These are phyloP conservation scores for Protomyctophum bolini DNA, from an alignment of 2,113 vertebrate species.

Conservation along the genomic window DNA sequence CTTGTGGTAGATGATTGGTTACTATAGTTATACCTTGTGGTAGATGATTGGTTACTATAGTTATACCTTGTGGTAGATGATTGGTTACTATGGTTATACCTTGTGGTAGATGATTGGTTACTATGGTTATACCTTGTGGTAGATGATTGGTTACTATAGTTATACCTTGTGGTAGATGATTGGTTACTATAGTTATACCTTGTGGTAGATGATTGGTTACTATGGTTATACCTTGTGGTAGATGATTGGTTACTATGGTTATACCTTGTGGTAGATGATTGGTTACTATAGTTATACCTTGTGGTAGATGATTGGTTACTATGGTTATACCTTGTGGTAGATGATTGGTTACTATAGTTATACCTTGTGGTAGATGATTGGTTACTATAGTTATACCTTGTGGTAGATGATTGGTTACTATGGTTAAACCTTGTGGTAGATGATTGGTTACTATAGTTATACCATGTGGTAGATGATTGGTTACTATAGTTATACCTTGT, in stretches of 20 bases:
- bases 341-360: slow-evolving; percentile 76
- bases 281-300: too few species aligned
- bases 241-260: slow-evolving; percentile 74
- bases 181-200: too few species aligned
- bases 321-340: slow-evolving; percentile 76
- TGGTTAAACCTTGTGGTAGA: slow-evolving; percentile 76
- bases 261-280: slow-evolving; percentile 73
- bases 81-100: too few species aligned
- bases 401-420: slow-evolving; percentile 76
- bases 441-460: too few species aligned
- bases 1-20: slow-evolving; percentile 76
- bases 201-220: slow-evolving; percentile 76
- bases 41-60: slow-evolving; percentile 75
- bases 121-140: slow-evolving; percentile 77
- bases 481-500: too few species aligned
- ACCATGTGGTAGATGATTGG: slow-evolving; percentile 76
- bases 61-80: slow-evolving; percentile 74
- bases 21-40: too few species aligned
- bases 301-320: slow-evolving; percentile 75
- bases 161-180: slow-evolving; percentile 74
- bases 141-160: slow-evolving; percentile 75
- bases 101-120: slow-evolving; percentile 76
- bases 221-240: slow-evolving; percentile 77
- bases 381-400: too few species aligned
- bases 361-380: slow-evolving; percentile 75